Evolutionary conservation across 2,888 invertebrate species (phyloP), one percentile per base, ranked within the genome.

Genomic region (Eristalis tenax): DNA sequence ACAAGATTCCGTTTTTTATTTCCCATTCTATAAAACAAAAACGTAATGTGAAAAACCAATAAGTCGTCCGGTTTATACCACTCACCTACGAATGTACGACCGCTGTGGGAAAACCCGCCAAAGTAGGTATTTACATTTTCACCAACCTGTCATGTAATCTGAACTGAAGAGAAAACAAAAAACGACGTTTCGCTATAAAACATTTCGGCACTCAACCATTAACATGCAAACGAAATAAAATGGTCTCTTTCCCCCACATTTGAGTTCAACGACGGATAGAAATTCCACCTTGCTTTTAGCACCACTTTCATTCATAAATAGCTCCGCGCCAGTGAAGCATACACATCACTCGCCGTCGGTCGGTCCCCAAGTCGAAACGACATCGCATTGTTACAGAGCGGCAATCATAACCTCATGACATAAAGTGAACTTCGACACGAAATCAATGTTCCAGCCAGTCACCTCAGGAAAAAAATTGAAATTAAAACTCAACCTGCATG

Each of bases 391-490:
- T 74, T 28, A 18, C 18, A 50, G 50, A 74, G 68, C 80, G 73
- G 61, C 73, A 74, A 66, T 74, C 80, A 73, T 73, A 66, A 79
- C 18, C 40, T 43, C 73, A 65, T 71, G 71, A 69, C 4, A 38
- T 78, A 57, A 79, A 79, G 59, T 79, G 71, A 79, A 43, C 74
- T 79, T 80, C 73, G 80, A 80, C 80, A 80, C 80, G 80, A 73
- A 74, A 80, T 80, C 80, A 80, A 80, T 80, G 68, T 68, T 63
- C 28, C 15, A 50, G 28, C 18, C 40, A 38, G 38, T 56, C 57
- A 64, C 50, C 23, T 35, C 18, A 56, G 35, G 50, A 18, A 35
- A 56, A 26, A 13, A 38, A 38, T 38, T 38, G 32, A 43, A 22
- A 59, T 38, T 11, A 38, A 38, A 50, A 50, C 50, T 8, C 18